Base-by-base conservation (phyloP, 2,888 invertebrate genomes). In the Amiota minor region DNA sequence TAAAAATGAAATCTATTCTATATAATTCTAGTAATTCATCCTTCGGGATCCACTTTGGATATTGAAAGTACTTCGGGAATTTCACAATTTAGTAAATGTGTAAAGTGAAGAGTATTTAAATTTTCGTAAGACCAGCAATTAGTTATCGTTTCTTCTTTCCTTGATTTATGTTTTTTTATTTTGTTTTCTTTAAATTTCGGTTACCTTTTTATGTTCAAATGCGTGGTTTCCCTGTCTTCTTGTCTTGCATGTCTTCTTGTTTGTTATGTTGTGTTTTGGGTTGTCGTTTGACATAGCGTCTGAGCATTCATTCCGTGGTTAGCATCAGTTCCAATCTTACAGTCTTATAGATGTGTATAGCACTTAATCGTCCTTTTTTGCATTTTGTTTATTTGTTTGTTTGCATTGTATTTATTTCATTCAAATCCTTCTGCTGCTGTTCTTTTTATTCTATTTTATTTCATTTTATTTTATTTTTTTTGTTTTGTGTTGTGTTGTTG, bases 221-320 rank as follows among this genome's bases (percentile, higher is more conserved):
- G 16, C 53, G 53, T 53, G 53, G 14, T 35, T 35, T 35, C 35
- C 35, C 35, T 81, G 77, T 78, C 79, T 81, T 81, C 81, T 84
- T 79, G 83, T 84, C 82, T 79, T 86, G 81, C 80, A 86, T 85
- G 82, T 85, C 84, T 50, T 67, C 45, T 50, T 20, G 67, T 49
- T 45, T 35, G 35, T 35, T 35, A 35, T 35, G 35, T 35, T 35
- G 35, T n/a, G 35, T 84, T 84, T 82, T 80, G 84, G 78, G 79
- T 74, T 76, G 75, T 77, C 76, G 74, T 79, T 76, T 78, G 77
- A 76, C 78, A 77, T 77, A 75, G 76, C 79, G 77, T 80, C 77
- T 76, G 77, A 75, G 73, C 4, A 35, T 35, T 6, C 35, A 35
- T 35, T 35, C 35, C 35, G 35, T 35, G 35, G 35, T 35, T 35